Evolutionary conservation across 1,140 invertebrate genomes (phyloP).

Genomic region (Hyles vespertilio): DNA sequence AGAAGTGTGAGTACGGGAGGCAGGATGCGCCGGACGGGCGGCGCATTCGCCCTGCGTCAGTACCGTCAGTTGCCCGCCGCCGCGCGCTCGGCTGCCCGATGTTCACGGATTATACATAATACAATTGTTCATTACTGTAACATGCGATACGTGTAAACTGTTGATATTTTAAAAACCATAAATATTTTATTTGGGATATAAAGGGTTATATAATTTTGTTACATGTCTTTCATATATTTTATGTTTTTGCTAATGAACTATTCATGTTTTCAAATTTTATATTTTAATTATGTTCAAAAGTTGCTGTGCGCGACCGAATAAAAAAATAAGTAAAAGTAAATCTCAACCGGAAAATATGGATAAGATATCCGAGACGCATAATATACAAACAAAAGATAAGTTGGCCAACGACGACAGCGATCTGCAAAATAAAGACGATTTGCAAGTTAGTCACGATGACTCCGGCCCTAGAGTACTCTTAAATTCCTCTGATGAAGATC

Average conservation of each 20-base stretch:
- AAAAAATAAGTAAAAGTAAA: constrained; percentile 69
- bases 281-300: constrained; percentile 74
- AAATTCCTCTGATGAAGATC: constrained; percentile 4
- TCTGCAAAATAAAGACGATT: constrained; percentile 22
- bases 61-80: constrained; percentile 69
- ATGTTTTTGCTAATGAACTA: constrained; percentile 20
- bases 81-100: constrained; percentile 64
- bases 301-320: constrained; percentile 71
- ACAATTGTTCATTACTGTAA: constrained; percentile 24
- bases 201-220: constrained; percentile 36
- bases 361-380: constrained; percentile 24
- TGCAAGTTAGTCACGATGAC: constrained; percentile 1
- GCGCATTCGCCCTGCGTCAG: constrained; percentile 73
- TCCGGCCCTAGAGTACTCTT: not conserved
- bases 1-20: constrained; percentile 38
- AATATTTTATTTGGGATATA: not conserved
- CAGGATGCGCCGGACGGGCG: constrained; percentile 60
- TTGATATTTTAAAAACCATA: constrained; percentile 1
- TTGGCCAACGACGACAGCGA: constrained; percentile 5
- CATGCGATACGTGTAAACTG: constrained; percentile 19
- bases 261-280: constrained; percentile 26
- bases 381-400: constrained; percentile 20
- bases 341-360: constrained; percentile 57
- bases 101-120: constrained; percentile 37
- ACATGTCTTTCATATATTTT: constrained; percentile 36